A percentile compares a stretch with the other conserved stretches of the same genome.
These are phyloP conservation scores for Climacteris rufus DNA, from an alignment of 2,113 vertebrate species.

Conservation along the genomic window DNA sequence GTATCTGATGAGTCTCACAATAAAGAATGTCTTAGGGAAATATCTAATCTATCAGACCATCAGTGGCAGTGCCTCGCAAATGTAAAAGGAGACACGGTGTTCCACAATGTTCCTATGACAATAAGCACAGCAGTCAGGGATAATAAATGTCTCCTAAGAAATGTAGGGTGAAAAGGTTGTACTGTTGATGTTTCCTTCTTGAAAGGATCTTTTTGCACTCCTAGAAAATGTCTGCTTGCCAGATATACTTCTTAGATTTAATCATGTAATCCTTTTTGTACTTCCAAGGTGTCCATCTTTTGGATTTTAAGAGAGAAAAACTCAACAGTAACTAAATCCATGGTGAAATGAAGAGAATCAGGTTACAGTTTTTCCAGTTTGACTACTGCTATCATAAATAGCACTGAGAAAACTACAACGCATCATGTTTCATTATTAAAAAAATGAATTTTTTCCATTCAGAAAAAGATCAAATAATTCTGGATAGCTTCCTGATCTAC, in stretches of 20 bases:
- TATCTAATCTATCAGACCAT: not conserved
- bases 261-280: not conserved
- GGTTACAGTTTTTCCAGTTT: not conserved
- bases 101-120: not conserved
- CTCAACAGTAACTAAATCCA: not conserved
- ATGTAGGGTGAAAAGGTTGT: not conserved
- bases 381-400: constrained; percentile 1
- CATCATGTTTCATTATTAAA: not conserved
- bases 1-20: not conserved
- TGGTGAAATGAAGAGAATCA: constrained; percentile 37
- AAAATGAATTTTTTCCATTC: not conserved
- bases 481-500: not conserved
- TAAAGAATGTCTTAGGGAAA: not conserved
- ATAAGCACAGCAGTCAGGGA: not conserved
- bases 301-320: constrained; percentile 27
- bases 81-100: not conserved
- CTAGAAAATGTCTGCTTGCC: not conserved
- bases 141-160: not conserved
- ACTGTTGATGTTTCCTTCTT: not conserved
- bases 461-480: not conserved
- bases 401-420: not conserved
- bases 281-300: not conserved
- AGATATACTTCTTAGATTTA: not conserved
- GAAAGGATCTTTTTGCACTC: not conserved
- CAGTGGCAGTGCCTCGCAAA: not conserved